phyloP scores from a whole-genome alignment of 2,888 invertebrate species.

The Xiphydria camelus region DNA sequence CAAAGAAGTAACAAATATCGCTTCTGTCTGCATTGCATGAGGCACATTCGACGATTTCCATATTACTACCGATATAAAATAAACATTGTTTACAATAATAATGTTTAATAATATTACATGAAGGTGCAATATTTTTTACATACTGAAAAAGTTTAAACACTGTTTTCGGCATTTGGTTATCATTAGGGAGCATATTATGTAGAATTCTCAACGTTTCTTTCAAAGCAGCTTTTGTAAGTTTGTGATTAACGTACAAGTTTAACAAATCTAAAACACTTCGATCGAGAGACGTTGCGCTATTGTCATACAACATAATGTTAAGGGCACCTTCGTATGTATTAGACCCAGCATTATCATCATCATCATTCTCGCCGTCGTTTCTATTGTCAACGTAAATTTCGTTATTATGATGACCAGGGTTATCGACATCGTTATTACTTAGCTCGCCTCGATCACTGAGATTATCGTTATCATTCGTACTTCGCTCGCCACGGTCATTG shows the following conservation, averaged over 20 bases:
- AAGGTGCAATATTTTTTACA: slow-evolving; percentile 9
- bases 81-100: slow-evolving; percentile 17
- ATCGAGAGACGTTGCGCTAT: not conserved
- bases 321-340: not conserved
- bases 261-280: slow-evolving; percentile 2
- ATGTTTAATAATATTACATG: slow-evolving; percentile 11
- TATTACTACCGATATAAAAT: slow-evolving; percentile 6
- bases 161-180: slow-evolving; percentile 5
- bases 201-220: slow-evolving; percentile 1
- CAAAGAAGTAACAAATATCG: slow-evolving; percentile 18
- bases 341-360: not conserved
- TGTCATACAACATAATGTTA: not conserved
- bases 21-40: slow-evolving; percentile 10
- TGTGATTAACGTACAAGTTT: slow-evolving; percentile 2
- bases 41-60: slow-evolving; percentile 6
- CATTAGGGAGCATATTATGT: not conserved
- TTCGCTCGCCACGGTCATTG: not conserved
- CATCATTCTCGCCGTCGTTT: not conserved
- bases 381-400: not conserved
- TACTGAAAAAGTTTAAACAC: slow-evolving; percentile 7
- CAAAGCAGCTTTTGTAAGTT: slow-evolving; percentile 5
- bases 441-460: not conserved
- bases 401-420: not conserved
- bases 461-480: not conserved
- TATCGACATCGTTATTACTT: not conserved